phyloP scores from a whole-genome alignment of 2,888 invertebrate species.

The Toxonevra muliebris region DNA sequence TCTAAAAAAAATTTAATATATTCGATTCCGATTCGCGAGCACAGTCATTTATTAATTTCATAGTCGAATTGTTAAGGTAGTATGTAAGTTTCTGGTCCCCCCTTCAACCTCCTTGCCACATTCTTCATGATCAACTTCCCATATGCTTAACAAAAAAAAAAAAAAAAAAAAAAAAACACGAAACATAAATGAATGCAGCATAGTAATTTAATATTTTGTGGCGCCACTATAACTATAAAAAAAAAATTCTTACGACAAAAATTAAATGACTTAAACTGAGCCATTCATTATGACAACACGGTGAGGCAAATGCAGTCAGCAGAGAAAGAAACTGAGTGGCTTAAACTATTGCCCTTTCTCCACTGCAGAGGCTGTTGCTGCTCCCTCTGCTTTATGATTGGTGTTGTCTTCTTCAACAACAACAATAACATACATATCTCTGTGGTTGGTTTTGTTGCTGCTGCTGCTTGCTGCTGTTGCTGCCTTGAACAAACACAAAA shows the following conservation, averaged over 20 bases:
- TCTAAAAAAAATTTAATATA: not conserved
- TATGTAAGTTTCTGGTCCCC: not conserved
- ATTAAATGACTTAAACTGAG: slow-evolving; percentile 62
- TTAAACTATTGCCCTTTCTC: not conserved
- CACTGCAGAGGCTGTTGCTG: not conserved
- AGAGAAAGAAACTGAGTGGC: not conserved
- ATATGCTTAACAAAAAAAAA: not conserved
- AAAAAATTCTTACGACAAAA: slow-evolving; percentile 50
- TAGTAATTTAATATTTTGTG: slow-evolving; percentile 63
- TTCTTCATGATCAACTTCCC: not conserved
- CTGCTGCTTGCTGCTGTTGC: slow-evolving; percentile 16
- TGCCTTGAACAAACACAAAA: slow-evolving; percentile 15
- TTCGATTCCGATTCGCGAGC: not conserved
- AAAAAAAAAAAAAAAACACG: not conserved
- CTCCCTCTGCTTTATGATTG: not conserved
- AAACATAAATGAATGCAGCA: slow-evolving; percentile 24
- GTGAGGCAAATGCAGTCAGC: not conserved
- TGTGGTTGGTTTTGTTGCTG: no score
- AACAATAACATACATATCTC: slow-evolving; percentile 26
- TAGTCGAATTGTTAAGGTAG: not conserved
- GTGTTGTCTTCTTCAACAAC: slow-evolving; percentile 19
- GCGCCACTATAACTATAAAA: slow-evolving; percentile 62
- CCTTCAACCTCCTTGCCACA: not conserved
- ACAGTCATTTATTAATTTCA: slow-evolving; percentile 22
- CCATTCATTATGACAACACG: slow-evolving; percentile 64